Evolutionary conservation across 2,113 vertebrate genomes (phyloP).

Genomic region (Trochalopteron elliotii): DNA sequence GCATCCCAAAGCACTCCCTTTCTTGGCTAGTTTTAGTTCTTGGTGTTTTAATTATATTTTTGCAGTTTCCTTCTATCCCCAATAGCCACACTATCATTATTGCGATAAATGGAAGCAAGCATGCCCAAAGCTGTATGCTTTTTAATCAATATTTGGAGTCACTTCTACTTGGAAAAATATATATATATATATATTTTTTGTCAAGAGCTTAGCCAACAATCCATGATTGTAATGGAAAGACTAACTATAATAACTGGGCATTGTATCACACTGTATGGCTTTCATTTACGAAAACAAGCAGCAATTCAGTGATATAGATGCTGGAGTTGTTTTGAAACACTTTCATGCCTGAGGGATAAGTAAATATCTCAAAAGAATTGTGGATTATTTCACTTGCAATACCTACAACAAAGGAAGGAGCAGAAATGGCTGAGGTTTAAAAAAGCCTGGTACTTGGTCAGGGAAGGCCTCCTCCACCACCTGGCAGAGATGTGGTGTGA

Average conservation of each 20-base stretch:
- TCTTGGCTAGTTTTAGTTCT: not conserved
- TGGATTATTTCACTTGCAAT: not conserved
- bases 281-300: constrained; percentile 15
- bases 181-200: not conserved
- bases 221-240: not conserved
- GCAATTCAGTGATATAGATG: not conserved
- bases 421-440: not conserved
- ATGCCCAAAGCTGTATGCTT: not conserved
- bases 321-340: not conserved
- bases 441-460: not conserved
- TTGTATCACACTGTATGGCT: not conserved
- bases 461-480: not conserved
- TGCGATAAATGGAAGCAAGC: not conserved
- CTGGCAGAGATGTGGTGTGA: not conserved
- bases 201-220: not conserved
- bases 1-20: not conserved
- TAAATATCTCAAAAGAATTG: not conserved
- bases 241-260: not conserved
- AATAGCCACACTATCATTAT: not conserved
- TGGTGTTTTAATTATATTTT: not conserved
- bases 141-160: not conserved
- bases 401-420: not conserved
- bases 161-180: not conserved
- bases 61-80: not conserved
- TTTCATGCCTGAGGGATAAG: not conserved